phyloP scores from a whole-genome alignment of 2,888 invertebrate species.

The Tricholauxania praeusta region DNA sequence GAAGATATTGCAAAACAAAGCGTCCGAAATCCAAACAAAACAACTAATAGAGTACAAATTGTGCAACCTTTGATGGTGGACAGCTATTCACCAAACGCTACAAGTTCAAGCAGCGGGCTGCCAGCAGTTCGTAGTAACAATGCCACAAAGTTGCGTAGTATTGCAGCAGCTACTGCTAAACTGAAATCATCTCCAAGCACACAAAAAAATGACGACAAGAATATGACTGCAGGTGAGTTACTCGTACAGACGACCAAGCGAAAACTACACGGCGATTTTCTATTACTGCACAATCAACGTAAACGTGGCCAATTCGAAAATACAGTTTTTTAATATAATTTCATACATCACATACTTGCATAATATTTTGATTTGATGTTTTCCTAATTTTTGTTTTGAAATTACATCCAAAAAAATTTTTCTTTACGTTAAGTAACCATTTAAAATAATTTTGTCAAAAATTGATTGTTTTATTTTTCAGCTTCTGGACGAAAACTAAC shows the following conservation, averaged over 20 bases:
- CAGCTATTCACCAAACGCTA: conserved; percentile 40
- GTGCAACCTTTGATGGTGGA: conserved; percentile 55
- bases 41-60: conserved; percentile 44
- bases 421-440: not conserved
- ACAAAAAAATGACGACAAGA: too few relatives aligned
- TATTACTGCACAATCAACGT: conserved; percentile 30
- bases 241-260: too few relatives aligned
- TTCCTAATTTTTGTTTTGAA: conserved; percentile 17
- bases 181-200: conserved; percentile 24
- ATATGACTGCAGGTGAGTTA: too few relatives aligned
- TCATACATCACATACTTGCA: conserved; percentile 9
- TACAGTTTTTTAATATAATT: too few relatives aligned
- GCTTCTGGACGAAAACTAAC: conserved; percentile 86
- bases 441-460: not conserved
- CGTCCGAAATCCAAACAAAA: not conserved
- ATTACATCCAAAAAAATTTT: conserved; percentile 12
- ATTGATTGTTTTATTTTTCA: conserved; percentile 60
- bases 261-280: conserved; percentile 35
- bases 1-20: conserved; percentile 43
- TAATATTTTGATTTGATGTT: conserved; percentile 12
- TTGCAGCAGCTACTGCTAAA: conserved; percentile 41
- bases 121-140: conserved; percentile 47
- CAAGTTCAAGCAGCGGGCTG: conserved; percentile 37
- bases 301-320: not conserved
- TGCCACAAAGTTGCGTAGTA: conserved; percentile 45